These are phyloP conservation scores for Antrozous pallidus DNA, from an alignment of 2,797 vertebrate species.

Conservation along the genomic window DNA sequence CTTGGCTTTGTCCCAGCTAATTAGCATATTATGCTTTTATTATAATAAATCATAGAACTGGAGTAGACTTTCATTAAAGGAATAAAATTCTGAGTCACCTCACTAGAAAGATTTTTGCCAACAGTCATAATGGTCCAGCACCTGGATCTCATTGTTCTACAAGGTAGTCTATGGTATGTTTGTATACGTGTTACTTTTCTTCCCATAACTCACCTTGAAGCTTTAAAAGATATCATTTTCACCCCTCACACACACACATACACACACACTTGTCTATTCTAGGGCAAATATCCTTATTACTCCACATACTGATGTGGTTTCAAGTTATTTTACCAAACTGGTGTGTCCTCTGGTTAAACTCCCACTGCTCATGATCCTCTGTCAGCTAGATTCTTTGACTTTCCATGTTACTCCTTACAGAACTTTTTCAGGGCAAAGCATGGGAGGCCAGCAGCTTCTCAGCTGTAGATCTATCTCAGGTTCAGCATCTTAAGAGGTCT, in stretches of 20 bases:
- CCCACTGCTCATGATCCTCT: fast-evolving
- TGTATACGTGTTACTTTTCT: not conserved
- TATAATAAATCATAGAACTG: not conserved
- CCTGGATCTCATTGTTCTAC: not conserved
- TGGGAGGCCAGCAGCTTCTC: not conserved
- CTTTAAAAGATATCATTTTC: not conserved
- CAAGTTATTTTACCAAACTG: not conserved
- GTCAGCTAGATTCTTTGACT: not conserved
- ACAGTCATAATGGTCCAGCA: not conserved
- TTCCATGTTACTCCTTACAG: not conserved
- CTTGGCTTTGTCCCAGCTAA: no score
- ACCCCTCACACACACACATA: no score
- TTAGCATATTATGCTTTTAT: no score
- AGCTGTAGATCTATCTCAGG: not conserved
- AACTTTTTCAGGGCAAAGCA: not conserved
- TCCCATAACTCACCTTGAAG: not conserved
- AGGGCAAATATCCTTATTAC: not conserved
- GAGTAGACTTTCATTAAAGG: not conserved
- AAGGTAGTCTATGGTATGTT: not conserved
- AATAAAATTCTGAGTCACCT: not conserved
- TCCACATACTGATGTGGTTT: not conserved
- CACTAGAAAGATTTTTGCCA: not conserved
- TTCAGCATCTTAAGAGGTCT: not conserved
- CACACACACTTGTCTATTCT: not conserved
- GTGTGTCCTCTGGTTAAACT: not conserved